A percentile compares a stretch with the other conserved stretches of the same genome.
Evolutionary conservation across 2,797 vertebrate genomes (phyloP).

Genomic region (Spinus pinus): DNA sequence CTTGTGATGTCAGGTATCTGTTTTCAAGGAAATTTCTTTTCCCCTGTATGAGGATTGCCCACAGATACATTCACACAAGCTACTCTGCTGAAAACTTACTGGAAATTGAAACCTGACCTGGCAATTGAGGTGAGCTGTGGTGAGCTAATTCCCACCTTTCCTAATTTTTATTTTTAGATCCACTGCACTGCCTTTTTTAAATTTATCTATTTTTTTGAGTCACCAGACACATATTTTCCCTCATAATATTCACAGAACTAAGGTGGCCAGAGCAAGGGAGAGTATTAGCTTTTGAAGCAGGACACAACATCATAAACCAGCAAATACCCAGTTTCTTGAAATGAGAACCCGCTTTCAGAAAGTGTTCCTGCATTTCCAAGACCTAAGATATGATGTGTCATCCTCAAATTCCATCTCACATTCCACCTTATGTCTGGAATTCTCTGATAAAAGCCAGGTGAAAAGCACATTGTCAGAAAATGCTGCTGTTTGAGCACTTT

Average conservation of each 20-base stretch:
- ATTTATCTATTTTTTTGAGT: neutral
- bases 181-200: fast-evolving
- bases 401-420: neutral
- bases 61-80: neutral
- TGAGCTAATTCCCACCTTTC: neutral
- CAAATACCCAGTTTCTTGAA: neutral
- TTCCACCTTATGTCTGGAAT: neutral
- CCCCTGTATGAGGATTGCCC: neutral
- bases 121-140: conserved; percentile 13
- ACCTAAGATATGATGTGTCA: neutral
- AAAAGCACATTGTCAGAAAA: neutral
- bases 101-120: conserved; percentile 28
- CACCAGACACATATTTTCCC: neutral
- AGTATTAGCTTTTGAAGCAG: neutral
- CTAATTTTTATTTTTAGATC: conserved; percentile 49
- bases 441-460: neutral
- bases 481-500: neutral
- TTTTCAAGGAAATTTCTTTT: conserved; percentile 21
- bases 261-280: neutral
- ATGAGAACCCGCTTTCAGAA: neutral
- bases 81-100: conserved; percentile 14
- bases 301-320: neutral
- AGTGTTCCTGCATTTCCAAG: neutral
- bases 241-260: neutral
- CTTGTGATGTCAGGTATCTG: neutral